phyloP scores from a whole-genome alignment of 2,797 vertebrate species.

The Acanthiza pusilla region DNA sequence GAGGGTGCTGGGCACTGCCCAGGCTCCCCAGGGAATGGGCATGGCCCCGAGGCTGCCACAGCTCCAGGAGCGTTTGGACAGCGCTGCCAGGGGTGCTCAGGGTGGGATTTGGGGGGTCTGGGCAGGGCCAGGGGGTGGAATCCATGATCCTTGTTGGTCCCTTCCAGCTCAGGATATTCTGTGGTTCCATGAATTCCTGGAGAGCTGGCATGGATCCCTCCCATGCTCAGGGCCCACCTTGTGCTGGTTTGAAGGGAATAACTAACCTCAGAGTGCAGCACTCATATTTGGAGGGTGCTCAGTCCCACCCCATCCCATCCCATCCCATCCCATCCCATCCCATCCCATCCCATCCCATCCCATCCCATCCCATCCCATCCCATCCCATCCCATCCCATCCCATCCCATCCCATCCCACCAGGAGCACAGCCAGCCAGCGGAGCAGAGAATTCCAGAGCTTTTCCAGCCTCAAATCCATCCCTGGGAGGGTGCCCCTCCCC shows the following conservation, averaged over 20 bases:
- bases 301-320: accelerated
- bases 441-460: neutral
- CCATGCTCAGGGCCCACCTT: neutral
- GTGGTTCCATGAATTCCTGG: neutral
- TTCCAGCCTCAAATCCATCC: neutral
- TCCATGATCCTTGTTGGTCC: neutral
- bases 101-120: neutral
- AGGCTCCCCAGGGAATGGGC: neutral
- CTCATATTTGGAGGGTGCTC: neutral
- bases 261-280: neutral
- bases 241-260: neutral
- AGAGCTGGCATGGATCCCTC: neutral
- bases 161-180: accelerated
- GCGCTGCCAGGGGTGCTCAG: neutral
- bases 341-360: neutral
- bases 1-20: neutral
- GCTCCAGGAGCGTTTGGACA: neutral
- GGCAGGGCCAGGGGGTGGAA: accelerated
- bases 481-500: accelerated
- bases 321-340: too few relatives aligned
- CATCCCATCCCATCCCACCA: neutral
- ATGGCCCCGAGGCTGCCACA: neutral
- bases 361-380: neutral
- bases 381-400: neutral
- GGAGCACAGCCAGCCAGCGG: accelerated